Evolutionary conservation across 2,888 invertebrate species (phyloP).

Genomic region (Azorinus chamasolen): DNA sequence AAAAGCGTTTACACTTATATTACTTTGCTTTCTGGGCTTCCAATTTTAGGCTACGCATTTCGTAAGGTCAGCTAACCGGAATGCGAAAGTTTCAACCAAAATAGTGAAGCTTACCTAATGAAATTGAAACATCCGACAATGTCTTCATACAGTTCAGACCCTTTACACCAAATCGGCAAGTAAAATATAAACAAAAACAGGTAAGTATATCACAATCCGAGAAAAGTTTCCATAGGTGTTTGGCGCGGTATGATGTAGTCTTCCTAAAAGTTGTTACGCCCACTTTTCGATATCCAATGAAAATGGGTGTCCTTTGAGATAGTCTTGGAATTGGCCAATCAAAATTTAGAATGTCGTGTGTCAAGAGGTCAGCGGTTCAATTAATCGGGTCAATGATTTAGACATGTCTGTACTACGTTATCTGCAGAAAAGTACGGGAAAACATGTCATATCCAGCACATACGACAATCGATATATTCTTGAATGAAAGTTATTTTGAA

Average conservation of each 20-base stretch:
- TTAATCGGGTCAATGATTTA: constrained; percentile 51
- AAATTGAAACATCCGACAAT: no score
- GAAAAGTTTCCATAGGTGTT: constrained; percentile 42
- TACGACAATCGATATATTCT: neutral
- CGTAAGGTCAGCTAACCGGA: no score
- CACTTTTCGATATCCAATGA: constrained; percentile 66
- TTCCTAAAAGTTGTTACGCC: constrained; percentile 66
- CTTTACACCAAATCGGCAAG: no score
- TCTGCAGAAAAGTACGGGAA: constrained; percentile 55
- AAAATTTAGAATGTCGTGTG: constrained; percentile 13
- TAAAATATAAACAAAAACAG: no score
- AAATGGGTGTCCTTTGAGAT: constrained; percentile 25
- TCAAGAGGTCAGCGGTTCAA: constrained; percentile 55
- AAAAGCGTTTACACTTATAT: no score
- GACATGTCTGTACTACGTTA: constrained; percentile 65
- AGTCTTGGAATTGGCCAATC: constrained; percentile 59
- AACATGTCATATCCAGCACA: constrained; percentile 60
- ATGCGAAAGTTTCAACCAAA: no score
- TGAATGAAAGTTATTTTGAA: no score
- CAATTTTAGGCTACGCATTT: no score
- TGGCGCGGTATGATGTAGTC: constrained; percentile 80
- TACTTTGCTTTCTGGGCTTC: no score
- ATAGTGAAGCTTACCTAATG: no score
- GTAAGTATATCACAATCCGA: no score
- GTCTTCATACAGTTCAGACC: no score